These are phyloP conservation scores for Patiria miniata DNA, from an alignment of 35 echinoderm and acorn worm genomes.

Conservation along the genomic window DNA sequence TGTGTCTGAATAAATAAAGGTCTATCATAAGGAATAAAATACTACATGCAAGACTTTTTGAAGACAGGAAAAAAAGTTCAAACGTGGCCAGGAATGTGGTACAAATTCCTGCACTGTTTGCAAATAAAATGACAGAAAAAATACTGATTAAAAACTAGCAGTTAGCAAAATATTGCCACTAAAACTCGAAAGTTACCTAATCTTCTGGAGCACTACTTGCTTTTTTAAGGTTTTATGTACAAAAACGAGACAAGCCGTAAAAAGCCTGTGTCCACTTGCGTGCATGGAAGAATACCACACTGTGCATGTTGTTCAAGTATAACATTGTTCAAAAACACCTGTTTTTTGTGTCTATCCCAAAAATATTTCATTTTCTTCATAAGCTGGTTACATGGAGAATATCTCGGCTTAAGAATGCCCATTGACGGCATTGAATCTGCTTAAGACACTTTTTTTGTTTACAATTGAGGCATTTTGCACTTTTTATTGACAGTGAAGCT, in stretches of 20 bases:
- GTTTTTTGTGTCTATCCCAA: not conserved
- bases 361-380: not conserved
- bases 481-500: too few species aligned
- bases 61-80: not conserved
- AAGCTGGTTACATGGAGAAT: not conserved
- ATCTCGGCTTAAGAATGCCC: not conserved
- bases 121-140: constrained; percentile 6
- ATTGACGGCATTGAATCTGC: not conserved
- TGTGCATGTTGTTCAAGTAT: not conserved
- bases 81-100: not conserved
- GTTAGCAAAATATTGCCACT: constrained; percentile 28
- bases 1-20: constrained; percentile 29
- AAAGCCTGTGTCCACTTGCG: constrained; percentile 1
- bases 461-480: too few species aligned
- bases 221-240: not conserved
- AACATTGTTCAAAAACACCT: constrained; percentile 10
- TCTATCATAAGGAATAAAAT: not conserved
- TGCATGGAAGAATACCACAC: not conserved
- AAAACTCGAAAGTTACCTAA: constrained; percentile 17
- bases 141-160: constrained; percentile 16
- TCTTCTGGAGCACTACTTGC: not conserved
- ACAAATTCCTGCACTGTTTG: not conserved
- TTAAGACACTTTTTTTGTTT: too few species aligned
- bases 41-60: constrained; percentile 14
- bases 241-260: not conserved